Evolutionary conservation across 2,797 vertebrate genomes (phyloP).

Genomic region (Dallia pectoralis): DNA sequence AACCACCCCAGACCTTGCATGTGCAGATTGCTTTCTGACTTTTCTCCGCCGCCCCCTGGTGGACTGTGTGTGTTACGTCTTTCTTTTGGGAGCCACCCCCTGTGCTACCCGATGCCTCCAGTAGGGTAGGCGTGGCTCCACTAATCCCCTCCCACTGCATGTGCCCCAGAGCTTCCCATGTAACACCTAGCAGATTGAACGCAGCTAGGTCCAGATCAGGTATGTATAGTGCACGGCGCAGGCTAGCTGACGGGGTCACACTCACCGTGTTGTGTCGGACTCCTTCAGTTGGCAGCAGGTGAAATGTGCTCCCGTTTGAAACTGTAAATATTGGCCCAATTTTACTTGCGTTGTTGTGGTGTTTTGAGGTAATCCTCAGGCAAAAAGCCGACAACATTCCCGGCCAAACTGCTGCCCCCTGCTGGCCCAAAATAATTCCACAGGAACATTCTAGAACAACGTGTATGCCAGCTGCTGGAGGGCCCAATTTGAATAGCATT

Average conservation of each 20-base stretch:
- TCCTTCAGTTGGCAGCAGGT: too few species aligned
- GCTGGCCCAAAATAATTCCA: background rate
- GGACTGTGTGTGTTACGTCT: conserved; percentile 14
- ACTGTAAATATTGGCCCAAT: background rate
- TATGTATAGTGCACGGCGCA: conserved; percentile 20
- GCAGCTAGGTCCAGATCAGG: conserved; percentile 19
- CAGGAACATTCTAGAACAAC: background rate
- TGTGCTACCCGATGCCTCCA: conserved; percentile 7
- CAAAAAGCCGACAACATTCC: background rate
- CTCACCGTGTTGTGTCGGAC: background rate
- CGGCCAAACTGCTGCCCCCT: background rate
- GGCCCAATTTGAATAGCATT: background rate
- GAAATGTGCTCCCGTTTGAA: too few species aligned
- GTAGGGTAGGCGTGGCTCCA: conserved; percentile 15
- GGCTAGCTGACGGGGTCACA: background rate
- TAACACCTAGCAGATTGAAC: conserved; percentile 9
- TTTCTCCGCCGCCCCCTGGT: conserved; percentile 27
- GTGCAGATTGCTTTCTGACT: conserved; percentile 40
- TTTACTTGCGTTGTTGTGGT: background rate
- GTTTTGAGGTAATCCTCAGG: conserved; percentile 44
- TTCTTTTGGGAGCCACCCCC: background rate
- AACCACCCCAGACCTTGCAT: conserved; percentile 40
- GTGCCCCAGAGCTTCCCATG: conserved; percentile 23
- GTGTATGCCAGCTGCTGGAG: conserved; percentile 1
- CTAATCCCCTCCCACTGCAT: conserved; percentile 27